Evolutionary conservation across 2,113 vertebrate species (phyloP), one percentile per base, ranked within the genome.

Genomic region (Heliornis fulica): DNA sequence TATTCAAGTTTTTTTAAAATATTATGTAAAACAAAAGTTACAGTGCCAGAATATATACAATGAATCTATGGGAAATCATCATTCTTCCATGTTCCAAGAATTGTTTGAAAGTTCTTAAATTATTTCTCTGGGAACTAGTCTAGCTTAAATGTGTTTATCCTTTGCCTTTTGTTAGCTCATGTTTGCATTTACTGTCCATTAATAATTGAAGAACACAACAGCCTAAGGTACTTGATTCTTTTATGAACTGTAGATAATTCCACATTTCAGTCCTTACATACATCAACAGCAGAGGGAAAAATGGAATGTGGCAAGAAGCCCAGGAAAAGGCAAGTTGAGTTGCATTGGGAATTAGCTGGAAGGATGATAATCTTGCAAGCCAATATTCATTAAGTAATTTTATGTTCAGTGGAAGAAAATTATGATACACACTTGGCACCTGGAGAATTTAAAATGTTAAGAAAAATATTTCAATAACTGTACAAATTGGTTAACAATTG

Each of bases 101-200:
- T 75, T 97, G 96, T 97, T 97, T 97, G 95, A 97, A 93, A 41
- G 32, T 88, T 94, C 96, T 94, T 63, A 97, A 98, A 95, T 97
- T 91, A 97, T 96, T 97, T 97, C 97, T 91, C 95, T 96, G 81
- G 90, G 93, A 97, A 96, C 80, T 32, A 40, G 76, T 92, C 83
- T 96, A 93, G 88, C 36, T 96, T 95, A 94, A 96, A 96, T 94
- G 84, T 97, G 94, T 96, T 97, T 97, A 97, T 97, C 90, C 84
- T 85, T 91, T 94, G 89, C 48, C 86, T 94, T 90, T 96, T 96
- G 95, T 89, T 91, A 93, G 87, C 36, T 89, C 38, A 70, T 83
- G 71, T 94, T 97, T 98, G 84, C 91, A 89, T 96, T 97, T 93
- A 75, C 78, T 89, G 66, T 69, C 92, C 83, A 94, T 97, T 96